These are phyloP conservation scores for Metallyticus violacea DNA, from an alignment of 2,888 invertebrate species.

Conservation along the genomic window DNA sequence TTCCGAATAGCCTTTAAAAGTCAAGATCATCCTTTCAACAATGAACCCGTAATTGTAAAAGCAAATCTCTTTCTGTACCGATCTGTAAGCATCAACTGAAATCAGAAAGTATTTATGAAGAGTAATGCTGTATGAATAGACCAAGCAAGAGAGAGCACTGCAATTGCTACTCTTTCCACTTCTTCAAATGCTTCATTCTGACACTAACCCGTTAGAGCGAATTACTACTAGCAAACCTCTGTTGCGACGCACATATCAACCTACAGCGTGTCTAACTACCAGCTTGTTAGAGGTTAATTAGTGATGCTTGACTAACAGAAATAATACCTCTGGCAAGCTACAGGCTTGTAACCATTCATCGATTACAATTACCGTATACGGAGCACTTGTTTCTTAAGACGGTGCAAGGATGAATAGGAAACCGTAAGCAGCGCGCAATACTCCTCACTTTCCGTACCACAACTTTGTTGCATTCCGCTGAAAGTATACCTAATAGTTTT, in stretches of 20 bases:
- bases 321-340: not conserved
- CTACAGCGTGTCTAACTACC: not conserved
- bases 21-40: too few species aligned
- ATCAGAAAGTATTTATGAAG: too few species aligned
- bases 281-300: not conserved
- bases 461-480: not conserved
- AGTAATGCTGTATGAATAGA: not conserved
- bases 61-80: too few species aligned
- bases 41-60: too few species aligned
- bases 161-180: too few species aligned
- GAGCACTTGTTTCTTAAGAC: not conserved
- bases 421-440: not conserved
- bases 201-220: not conserved
- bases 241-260: not conserved
- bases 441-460: not conserved
- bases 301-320: not conserved
- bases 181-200: not conserved
- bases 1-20: too few species aligned
- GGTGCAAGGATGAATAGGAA: not conserved
- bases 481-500: too few species aligned
- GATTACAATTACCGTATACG: not conserved
- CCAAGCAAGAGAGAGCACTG: not conserved
- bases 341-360: not conserved
- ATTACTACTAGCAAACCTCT: not conserved
- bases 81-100: too few species aligned